Evolutionary conservation across 2,888 invertebrate genomes (phyloP).

Genomic region (Agelastica alni): DNA sequence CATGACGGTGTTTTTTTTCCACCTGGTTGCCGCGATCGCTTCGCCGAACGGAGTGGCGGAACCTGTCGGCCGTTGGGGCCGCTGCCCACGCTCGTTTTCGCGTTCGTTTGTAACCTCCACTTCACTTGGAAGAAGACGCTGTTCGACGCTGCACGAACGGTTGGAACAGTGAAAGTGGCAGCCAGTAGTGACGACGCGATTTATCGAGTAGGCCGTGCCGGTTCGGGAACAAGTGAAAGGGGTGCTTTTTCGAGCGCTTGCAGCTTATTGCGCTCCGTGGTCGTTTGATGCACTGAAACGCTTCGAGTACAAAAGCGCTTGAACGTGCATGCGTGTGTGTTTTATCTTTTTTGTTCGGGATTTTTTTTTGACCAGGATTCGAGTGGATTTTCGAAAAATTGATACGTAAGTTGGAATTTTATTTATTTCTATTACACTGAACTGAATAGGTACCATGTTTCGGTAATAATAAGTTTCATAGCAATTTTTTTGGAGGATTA

Average conservation of each 20-base stretch:
- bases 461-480: no score
- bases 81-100: slow-evolving; percentile 24
- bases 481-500: no score
- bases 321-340: slow-evolving; percentile 14
- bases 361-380: not conserved
- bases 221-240: slow-evolving; percentile 17
- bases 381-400: no score
- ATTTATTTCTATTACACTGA: no score
- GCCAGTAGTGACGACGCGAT: slow-evolving; percentile 6
- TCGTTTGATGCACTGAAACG: not conserved
- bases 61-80: slow-evolving; percentile 21
- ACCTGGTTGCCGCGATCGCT: slow-evolving; percentile 11
- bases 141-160: slow-evolving; percentile 9
- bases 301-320: not conserved
- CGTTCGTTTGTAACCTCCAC: slow-evolving; percentile 19
- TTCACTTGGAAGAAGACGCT: slow-evolving; percentile 12
- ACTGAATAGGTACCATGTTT: no score
- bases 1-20: slow-evolving; percentile 12
- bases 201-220: slow-evolving; percentile 14
- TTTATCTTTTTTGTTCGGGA: slow-evolving; percentile 7
- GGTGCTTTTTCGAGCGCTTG: slow-evolving; percentile 9
- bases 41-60: slow-evolving; percentile 18
- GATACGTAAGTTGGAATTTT: no score
- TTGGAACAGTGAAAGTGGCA: slow-evolving; percentile 22
- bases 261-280: not conserved